Evolutionary conservation across 2,797 vertebrate species (phyloP), one percentile per base, ranked within the genome.

Genomic region (Sarcophilus harrisii): DNA sequence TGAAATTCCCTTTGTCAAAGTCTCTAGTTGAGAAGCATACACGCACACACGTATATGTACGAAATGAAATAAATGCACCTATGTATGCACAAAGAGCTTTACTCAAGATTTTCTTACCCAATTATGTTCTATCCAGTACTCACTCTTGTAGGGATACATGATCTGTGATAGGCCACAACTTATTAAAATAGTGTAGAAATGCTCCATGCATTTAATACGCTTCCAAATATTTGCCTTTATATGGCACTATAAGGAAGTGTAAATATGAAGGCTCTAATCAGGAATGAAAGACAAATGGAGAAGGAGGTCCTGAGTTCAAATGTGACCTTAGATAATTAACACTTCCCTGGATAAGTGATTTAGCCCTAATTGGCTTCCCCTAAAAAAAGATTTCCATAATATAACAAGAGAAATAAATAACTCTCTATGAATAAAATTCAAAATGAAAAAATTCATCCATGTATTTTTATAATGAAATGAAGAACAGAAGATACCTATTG

Each of bases 141-240:
- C 58, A 90, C 5, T 59, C 32, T 89, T 92, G 1, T 21, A 90
- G 30, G 29, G 2, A 58, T 49, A 58, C 21, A 55, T 89, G 55
- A 95, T 30, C 38, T 38, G 5, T 32, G 90, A 60, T 93, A 58
- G 49, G 30, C 28, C 62, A 81, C 6, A 94, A 89, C 60, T 66
- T 91, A 58, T 58, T 94, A 91, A 5, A n/a, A 49, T 38, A 92
- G 52, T 58, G 10, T n/a, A 57, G 49, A 29, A 92, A 87, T 90
- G 11, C 49, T 94, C 57, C 0, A 58, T 27, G 58, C 18, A 21
- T 58, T 3, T 58, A 58, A 58, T 4, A 21, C 0, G 27, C 58
- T 58, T 58, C 58, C 58, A 5, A 32, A 91, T 96, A 52, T 91
- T 92, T 95, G 3, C 32, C 18, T 93, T 93, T 58, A 52, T 66